Conservation (phyloP, 2,888 invertebrate species). For the Choreutis nemorana region DNA sequence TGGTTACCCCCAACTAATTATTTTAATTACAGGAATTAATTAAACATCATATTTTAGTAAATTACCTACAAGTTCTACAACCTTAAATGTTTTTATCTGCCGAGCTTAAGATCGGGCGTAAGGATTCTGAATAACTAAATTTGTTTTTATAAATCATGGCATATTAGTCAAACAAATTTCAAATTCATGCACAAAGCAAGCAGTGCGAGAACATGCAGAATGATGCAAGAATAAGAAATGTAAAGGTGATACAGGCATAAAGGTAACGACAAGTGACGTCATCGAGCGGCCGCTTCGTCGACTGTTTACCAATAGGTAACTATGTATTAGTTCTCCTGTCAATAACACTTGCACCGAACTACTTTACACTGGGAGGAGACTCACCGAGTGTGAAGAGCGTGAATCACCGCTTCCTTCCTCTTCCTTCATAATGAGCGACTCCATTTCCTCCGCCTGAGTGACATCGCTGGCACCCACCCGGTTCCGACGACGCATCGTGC, state of each 20-base stretch:
- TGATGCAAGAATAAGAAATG: conserved; percentile 29
- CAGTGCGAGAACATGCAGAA: conserved; percentile 22
- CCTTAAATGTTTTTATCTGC: background rate
- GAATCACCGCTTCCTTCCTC: conserved; percentile 61
- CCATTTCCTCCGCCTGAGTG: conserved; percentile 24
- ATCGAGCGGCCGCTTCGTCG: conserved; percentile 39
- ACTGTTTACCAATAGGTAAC: too few relatives aligned
- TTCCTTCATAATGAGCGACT: conserved; percentile 41
- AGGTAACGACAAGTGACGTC: conserved; percentile 45
- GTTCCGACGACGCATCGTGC: conserved; percentile 68
- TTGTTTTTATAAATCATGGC: background rate
- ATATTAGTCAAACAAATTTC: background rate
- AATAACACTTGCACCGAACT: conserved; percentile 15
- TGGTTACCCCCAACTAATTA: too few relatives aligned
- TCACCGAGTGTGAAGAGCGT: conserved; percentile 53
- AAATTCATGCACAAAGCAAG: conserved; percentile 10
- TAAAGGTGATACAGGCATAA: conserved; percentile 17
- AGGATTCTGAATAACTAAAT: too few relatives aligned
- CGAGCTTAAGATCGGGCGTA: background rate
- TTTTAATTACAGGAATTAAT: too few relatives aligned
- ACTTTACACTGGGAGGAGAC: conserved; percentile 22
- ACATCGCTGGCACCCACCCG: conserved; percentile 79
- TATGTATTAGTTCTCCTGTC: too few relatives aligned
- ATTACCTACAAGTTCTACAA: background rate
- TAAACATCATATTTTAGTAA: too few relatives aligned